Evolutionary conservation across 2,113 vertebrate genomes (phyloP).

Genomic region (Bos taurus): ARS-UCD2.0 NC_037332.1:44423001-44423500

Average conservation of each 20-base stretch:
- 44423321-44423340: background rate
- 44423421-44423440: background rate
- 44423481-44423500: background rate
- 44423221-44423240: background rate
- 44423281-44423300: background rate
- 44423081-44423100: background rate
- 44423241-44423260: background rate
- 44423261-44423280: background rate
- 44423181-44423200: background rate
- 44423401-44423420: background rate
- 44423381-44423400: background rate
- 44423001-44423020: background rate
- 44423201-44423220: background rate
- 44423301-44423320: background rate
- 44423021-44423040: background rate
- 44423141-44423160: background rate
- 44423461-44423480: background rate
- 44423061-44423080: background rate
- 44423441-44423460: background rate
- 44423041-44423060: background rate
- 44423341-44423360: background rate
- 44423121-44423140: background rate
- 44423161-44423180: background rate
- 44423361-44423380: background rate
- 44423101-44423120: background rate